Percentiles rank a stretch among this genome's conserved stretches.
Conservation (phyloP, 1,140 invertebrate genomes). For the Andrena cerasifolii region DNA sequence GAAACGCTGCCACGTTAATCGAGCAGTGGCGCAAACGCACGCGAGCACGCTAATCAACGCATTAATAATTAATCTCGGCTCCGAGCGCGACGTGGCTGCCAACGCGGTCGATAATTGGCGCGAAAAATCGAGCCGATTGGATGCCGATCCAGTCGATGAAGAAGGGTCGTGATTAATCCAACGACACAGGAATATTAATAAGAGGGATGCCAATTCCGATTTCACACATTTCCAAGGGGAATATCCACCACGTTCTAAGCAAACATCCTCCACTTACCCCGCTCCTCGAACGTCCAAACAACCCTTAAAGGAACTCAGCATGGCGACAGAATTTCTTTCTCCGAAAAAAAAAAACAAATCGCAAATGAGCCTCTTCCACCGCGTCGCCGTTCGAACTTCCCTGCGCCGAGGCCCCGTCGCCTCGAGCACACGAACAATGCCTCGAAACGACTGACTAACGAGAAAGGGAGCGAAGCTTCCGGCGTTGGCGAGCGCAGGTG, state of each 20-base stretch:
- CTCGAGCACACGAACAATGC: constrained; percentile 1
- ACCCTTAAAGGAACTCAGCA: too few relatives aligned
- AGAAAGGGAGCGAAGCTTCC: not conserved
- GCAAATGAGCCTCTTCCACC: too few relatives aligned
- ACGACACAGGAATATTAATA: too few relatives aligned
- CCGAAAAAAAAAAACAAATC: too few relatives aligned
- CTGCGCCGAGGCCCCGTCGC: not conserved
- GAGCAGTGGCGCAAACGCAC: not conserved
- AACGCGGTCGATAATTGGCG: constrained; percentile 1
- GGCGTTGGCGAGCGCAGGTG: not conserved
- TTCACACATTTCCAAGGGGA: too few relatives aligned
- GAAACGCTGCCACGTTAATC: not conserved
- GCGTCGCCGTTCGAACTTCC: not conserved
- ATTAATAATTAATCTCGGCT: constrained; percentile 26
- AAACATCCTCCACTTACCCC: too few relatives aligned
- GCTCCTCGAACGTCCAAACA: too few relatives aligned
- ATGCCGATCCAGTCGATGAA: not conserved
- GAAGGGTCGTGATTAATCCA: too few relatives aligned
- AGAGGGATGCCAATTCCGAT: too few relatives aligned
- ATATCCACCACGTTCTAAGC: too few relatives aligned
- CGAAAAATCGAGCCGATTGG: constrained; percentile 9
- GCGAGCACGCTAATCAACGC: constrained; percentile 31
- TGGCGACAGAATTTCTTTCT: too few relatives aligned
- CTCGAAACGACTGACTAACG: not conserved
- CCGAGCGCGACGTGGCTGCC: not conserved